Conservation (phyloP, 2,797 vertebrate genomes). For the Leptodactylus fallax region DNA sequence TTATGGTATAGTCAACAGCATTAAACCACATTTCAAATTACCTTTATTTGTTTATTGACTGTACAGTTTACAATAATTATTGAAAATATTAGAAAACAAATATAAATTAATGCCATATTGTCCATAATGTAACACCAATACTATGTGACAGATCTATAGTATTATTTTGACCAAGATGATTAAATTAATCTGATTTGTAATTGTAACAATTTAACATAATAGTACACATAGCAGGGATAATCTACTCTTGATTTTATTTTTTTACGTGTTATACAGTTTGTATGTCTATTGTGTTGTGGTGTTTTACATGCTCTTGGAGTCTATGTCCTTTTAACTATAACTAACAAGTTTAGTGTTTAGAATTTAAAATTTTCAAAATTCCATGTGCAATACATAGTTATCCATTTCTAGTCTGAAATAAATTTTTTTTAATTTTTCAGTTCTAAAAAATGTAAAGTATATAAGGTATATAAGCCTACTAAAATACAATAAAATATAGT, state of each 20-base stretch:
- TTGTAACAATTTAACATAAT: not conserved
- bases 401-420: no score
- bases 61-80: no score
- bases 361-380: no score
- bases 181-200: not conserved
- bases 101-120: not conserved
- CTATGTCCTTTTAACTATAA: not conserved
- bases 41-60: not conserved
- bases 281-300: not conserved
- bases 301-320: not conserved
- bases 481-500: not conserved
- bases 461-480: not conserved
- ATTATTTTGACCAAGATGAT: not conserved
- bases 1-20: not conserved
- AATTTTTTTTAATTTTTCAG: no score
- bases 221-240: not conserved
- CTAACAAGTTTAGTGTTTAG: not conserved
- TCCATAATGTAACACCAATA: not conserved
- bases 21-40: not conserved
- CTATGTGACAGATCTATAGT: not conserved
- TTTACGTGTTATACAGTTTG: not conserved
- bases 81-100: not conserved
- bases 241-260: not conserved
- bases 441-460: not conserved
- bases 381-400: no score